Evolutionary conservation across 2,113 vertebrate genomes (phyloP).

Genomic region (Misgurnus anguillicaudatus): DNA sequence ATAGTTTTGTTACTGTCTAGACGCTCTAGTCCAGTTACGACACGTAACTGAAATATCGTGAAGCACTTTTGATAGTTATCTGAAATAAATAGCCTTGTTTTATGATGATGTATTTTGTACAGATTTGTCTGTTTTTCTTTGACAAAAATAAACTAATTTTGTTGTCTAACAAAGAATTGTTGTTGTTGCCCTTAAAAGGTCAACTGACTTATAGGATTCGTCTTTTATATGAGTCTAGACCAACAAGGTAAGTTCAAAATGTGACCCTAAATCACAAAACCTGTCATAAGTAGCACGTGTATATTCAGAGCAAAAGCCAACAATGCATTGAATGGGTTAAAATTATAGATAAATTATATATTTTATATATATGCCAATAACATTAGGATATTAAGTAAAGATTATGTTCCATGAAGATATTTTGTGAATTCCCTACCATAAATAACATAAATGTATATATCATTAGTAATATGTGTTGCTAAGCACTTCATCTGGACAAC

Average conservation of each 20-base stretch:
- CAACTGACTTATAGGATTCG: neutral
- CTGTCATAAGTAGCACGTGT: too few species aligned
- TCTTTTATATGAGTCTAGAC: neutral
- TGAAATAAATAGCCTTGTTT: slow-evolving; percentile 44
- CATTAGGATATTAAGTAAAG: too few species aligned
- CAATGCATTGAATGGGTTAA: too few species aligned
- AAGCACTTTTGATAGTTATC: slow-evolving; percentile 53
- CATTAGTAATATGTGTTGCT: neutral
- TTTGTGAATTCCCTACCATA: too few species aligned
- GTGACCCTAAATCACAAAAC: too few species aligned
- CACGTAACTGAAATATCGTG: slow-evolving; percentile 22
- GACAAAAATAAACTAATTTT: slow-evolving; percentile 32
- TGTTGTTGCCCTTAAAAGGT: neutral
- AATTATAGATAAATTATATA: too few species aligned
- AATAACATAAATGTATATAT: neutral
- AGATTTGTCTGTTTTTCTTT: slow-evolving; percentile 27
- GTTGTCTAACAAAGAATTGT: neutral
- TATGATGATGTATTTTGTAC: slow-evolving; percentile 41
- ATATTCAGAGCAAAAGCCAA: too few species aligned
- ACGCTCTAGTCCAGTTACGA: slow-evolving; percentile 29
- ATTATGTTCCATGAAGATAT: too few species aligned
- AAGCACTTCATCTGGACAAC: neutral
- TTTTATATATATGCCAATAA: too few species aligned
- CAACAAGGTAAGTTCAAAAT: too few species aligned
- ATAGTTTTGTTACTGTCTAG: slow-evolving; percentile 51